Evolutionary conservation across 1,140 invertebrate genomes (phyloP).

Genomic region (Oppia nitens): DNA sequence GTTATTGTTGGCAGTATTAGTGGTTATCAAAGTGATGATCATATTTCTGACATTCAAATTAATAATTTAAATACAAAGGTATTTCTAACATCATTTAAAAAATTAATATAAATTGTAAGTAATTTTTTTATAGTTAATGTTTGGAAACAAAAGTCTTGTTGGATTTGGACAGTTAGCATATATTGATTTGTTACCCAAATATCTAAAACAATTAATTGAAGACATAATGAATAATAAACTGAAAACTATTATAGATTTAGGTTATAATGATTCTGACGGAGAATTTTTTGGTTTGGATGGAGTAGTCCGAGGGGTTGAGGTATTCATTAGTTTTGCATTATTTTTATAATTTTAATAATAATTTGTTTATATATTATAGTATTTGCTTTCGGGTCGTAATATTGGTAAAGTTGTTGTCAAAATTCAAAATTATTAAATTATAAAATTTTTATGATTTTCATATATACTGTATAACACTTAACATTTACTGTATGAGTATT

Average conservation of each 20-base stretch:
- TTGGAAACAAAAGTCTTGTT: neutral
- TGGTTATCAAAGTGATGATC: slow-evolving; percentile 21
- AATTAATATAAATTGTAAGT: neutral
- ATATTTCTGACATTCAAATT: slow-evolving; percentile 1
- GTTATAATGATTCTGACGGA: slow-evolving; percentile 4
- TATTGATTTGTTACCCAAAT: neutral
- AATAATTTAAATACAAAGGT: neutral
- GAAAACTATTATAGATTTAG: slow-evolving; percentile 1
- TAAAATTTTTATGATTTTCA: too few relatives aligned
- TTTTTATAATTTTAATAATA: neutral
- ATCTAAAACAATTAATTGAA: slow-evolving; percentile 12
- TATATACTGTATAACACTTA: too few relatives aligned
- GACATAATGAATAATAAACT: neutral
- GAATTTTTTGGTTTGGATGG: slow-evolving; percentile 5
- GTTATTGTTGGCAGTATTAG: slow-evolving; percentile 26
- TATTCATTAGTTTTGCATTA: neutral
- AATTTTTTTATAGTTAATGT: neutral
- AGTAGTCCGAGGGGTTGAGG: neutral
- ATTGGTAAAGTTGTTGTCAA: neutral
- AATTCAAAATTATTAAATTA: neutral
- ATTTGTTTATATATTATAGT: neutral
- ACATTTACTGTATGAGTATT: too few relatives aligned
- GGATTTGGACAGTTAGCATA: slow-evolving; percentile 9
- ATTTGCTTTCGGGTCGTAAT: neutral
- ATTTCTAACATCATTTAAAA: neutral